Base-by-base conservation (phyloP, 2,113 vertebrate genomes). In the Recurvirostra avosetta region DNA sequence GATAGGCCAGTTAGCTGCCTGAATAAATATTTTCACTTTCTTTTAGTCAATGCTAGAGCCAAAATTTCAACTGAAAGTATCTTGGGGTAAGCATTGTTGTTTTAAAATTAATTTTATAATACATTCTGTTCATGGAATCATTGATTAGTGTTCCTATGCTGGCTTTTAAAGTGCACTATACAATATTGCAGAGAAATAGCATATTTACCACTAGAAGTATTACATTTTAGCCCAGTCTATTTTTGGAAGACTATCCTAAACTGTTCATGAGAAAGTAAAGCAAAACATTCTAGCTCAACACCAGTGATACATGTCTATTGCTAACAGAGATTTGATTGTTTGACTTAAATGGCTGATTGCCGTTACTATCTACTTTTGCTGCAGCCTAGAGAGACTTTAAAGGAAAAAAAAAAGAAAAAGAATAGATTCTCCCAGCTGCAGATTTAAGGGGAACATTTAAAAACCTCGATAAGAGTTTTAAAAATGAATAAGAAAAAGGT, bases 1-100 rank as follows among this genome's bases (percentile, higher is more conserved):
- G 89, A 90, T 94, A 91, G 70, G 86, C 65, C 86, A 75, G 12
- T 50, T 90, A 79, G 70, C 77, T 97, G 91, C 58, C 89, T 55
- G 38, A 68, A 61, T 59, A 94, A 96, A 92, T 88, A 87, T 92
- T 95, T 92, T 90, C 62, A 30, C 77, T 95, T 94, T 75, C 58
- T 81, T 86, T 79, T 43, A 85, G 47, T 53, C 34, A 58, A 47
- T 0, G 2, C 34, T 77, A 32, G 68, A 71, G 83, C 53, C 56
- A 94, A 80, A 49, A 40, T 72, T 96, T 88, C 40, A 80, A 27
- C 70, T 67, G 52, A 80, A 94, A 95, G 91, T n/a, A 90, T 18
- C 34, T 77, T 36, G 32, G 63, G 34, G 26, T 63, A 45, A 73
- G 29, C 45, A 45, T 49, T 61, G 17, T 30, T 72, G n/a, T 9